Evolutionary conservation across 2,113 vertebrate species (phyloP).

Genomic region (Crotalus helleri): DNA sequence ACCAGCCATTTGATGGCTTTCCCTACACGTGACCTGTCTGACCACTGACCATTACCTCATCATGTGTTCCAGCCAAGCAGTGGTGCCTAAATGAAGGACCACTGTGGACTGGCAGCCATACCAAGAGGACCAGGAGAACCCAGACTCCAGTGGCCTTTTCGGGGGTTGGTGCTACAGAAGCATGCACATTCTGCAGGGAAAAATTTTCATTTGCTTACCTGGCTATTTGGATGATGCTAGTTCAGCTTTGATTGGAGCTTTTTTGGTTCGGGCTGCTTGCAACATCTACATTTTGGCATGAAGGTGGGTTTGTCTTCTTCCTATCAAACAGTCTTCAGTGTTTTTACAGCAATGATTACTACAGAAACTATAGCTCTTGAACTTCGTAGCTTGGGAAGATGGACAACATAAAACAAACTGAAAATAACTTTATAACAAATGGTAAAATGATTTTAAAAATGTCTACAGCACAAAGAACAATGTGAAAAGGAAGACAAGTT

Average conservation of each 20-base stretch:
- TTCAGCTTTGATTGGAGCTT: slow-evolving; percentile 44
- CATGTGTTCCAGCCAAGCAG: too few relatives aligned
- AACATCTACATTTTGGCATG: slow-evolving; percentile 32
- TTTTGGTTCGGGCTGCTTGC: slow-evolving; percentile 47
- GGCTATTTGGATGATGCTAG: slow-evolving; percentile 41
- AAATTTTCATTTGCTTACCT: slow-evolving; percentile 67
- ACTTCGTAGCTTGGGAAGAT: slow-evolving; percentile 85
- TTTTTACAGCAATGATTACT: slow-evolving; percentile 79
- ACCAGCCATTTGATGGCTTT: too few relatives aligned
- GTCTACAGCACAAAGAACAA: slow-evolving; percentile 97
- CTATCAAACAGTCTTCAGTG: slow-evolving; percentile 82
- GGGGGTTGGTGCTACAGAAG: too few relatives aligned
- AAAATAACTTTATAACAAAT: slow-evolving; percentile 80
- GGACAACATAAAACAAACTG: slow-evolving; percentile 82
- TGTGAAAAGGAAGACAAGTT: slow-evolving; percentile 95
- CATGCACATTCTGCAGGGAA: background rate
- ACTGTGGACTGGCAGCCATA: too few relatives aligned
- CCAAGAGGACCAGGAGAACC: too few relatives aligned
- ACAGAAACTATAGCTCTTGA: slow-evolving; percentile 82
- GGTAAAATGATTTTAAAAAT: slow-evolving; percentile 69
- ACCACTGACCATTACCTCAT: too few relatives aligned
- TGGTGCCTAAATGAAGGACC: too few relatives aligned
- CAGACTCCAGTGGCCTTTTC: too few relatives aligned
- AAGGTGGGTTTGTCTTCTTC: slow-evolving; percentile 52
- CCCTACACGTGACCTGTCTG: too few relatives aligned